These are phyloP conservation scores for Alsophila aescularia DNA, from an alignment of 2,888 invertebrate genomes.

Conservation along the genomic window DNA sequence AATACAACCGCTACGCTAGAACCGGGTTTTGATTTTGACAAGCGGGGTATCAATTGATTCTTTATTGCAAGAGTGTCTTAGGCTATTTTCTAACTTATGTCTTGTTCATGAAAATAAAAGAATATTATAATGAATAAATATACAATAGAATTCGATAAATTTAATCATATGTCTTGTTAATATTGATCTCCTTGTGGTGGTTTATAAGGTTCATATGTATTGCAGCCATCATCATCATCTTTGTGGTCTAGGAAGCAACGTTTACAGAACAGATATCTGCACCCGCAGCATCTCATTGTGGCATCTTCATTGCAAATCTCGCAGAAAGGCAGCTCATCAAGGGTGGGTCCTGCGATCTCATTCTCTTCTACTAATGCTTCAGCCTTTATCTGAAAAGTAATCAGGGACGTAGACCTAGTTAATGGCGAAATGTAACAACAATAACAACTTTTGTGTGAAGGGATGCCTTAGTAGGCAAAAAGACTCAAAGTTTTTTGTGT, in stretches of 20 bases:
- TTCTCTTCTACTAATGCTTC: slow-evolving; percentile 61
- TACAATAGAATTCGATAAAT: background rate
- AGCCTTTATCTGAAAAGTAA: slow-evolving; percentile 59
- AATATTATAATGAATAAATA: no score
- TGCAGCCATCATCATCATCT: slow-evolving; percentile 85
- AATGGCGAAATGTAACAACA: no score
- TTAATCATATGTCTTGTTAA: background rate
- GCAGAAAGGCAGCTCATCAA: slow-evolving; percentile 91
- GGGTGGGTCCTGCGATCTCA: slow-evolving; percentile 47
- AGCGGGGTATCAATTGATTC: no score
- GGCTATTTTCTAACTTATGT: no score
- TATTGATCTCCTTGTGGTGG: slow-evolving; percentile 47
- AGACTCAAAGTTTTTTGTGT: no score
- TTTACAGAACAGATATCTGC: slow-evolving; percentile 92
- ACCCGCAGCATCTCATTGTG: slow-evolving; percentile 88
- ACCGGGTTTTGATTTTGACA: no score
- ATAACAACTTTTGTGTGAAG: no score
- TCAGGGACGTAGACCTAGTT: no score
- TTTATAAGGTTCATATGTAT: slow-evolving; percentile 66
- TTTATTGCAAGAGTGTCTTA: no score
- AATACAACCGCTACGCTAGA: no score
- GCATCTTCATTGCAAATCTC: slow-evolving; percentile 94
- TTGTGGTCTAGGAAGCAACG: slow-evolving; percentile 90
- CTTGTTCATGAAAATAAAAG: no score
- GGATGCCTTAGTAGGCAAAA: no score